Base-by-base conservation (phyloP, 2,797 vertebrate species). In the Rachycentron canadum region DNA sequence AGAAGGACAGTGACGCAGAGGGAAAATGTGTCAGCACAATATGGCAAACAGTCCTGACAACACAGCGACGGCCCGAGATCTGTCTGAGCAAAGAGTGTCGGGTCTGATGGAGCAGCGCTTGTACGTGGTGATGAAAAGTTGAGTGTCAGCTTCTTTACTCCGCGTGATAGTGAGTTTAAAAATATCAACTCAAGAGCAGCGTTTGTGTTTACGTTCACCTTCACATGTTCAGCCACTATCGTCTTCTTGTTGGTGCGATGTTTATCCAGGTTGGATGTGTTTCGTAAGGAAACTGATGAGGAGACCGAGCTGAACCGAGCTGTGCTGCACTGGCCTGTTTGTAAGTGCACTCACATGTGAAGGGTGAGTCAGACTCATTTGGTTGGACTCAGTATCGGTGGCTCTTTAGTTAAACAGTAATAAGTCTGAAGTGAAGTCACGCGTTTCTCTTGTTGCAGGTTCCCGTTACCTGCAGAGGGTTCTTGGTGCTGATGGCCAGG, bases 401-500 rank as follows among this genome's bases (percentile, higher is more conserved):
- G 23, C 65, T 63, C 36, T 57, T 57, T 49, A 36, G n/a, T 38
- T 38, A 43, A 45, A 53, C 0, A 49, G 7, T 64, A 41, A 40
- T 28, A n/a, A 38, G 23, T 17, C 32, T 14, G 23, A 26, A 61
- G 34, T 14, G 14, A 30, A 23, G 41, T 28, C 5, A 25, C 6
- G 23, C 56, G 28, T 59, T 53, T 52, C 43, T 69, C 9, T 50
- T 38, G 12, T 89, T 95, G 75, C 77, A 95, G 89, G 88, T 95
- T 95, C 78, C 94, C 95, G 21, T 72, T 88, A 93, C 96, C 96
- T 97, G 96, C 88, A 97, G 91, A 1, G 96, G 96, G 88, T 97
- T 97, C 89, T 96, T 97, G 90, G 96, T 97, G 93, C 96, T 97
- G 89, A 97, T 97, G 41, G 96, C 96, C 91, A 97, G 88, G 81